phyloP scores from a whole-genome alignment of 2,113 vertebrate genomes.

The Scytalopus superciliaris region DNA sequence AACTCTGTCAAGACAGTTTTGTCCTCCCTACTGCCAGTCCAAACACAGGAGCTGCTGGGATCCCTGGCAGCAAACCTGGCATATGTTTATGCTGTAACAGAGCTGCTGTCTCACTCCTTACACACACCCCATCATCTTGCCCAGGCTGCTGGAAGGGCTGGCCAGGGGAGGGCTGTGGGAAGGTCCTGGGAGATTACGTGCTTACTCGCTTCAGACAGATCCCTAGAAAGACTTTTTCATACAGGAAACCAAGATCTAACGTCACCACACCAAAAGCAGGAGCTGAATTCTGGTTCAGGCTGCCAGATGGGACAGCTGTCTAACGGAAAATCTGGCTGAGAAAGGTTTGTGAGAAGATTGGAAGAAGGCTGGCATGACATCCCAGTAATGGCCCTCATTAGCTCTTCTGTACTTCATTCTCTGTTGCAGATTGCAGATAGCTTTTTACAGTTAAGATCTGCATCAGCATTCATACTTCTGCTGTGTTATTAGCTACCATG shows the following conservation, averaged over 20 bases:
- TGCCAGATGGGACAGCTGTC: neutral
- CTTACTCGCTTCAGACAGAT: neutral
- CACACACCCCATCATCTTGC: neutral
- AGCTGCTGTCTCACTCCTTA: neutral
- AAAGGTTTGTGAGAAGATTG: neutral
- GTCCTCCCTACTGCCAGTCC: neutral
- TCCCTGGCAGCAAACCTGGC: neutral
- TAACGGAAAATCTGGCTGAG: neutral
- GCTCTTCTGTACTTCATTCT: neutral
- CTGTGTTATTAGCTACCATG: neutral
- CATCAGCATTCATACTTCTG: neutral
- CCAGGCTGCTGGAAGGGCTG: neutral
- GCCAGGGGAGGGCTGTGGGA: neutral
- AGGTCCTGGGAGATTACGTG: neutral
- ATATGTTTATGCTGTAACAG: rapidly evolving
- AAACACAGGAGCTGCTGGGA: neutral
- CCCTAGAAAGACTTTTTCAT: neutral
- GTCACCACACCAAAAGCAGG: neutral
- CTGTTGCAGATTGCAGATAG: neutral
- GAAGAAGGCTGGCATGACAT: neutral
- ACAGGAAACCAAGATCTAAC: neutral
- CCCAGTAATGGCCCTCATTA: neutral
- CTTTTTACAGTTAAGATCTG: neutral
- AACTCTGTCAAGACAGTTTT: neutral
- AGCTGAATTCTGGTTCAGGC: neutral